Evolutionary conservation across 2,888 invertebrate species (phyloP).

Genomic region (Thyatira batis): DNA sequence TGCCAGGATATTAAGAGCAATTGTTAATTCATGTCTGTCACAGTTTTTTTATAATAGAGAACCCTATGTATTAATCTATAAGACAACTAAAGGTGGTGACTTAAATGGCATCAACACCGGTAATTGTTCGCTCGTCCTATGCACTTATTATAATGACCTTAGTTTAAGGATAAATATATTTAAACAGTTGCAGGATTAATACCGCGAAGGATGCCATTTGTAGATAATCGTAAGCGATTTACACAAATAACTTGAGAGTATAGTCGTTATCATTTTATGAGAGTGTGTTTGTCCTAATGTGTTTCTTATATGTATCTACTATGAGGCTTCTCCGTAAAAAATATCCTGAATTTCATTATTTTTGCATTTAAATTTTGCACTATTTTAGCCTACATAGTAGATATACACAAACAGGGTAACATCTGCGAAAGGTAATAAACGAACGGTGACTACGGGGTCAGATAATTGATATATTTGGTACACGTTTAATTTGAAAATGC

Average conservation of each 20-base stretch:
- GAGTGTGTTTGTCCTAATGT: neutral
- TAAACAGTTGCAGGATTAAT: neutral
- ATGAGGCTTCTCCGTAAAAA: too few relatives aligned
- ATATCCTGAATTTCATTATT: too few relatives aligned
- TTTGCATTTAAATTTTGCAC: too few relatives aligned
- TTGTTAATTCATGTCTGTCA: constrained; percentile 4
- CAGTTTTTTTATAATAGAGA: constrained; percentile 1
- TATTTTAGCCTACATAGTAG: too few relatives aligned
- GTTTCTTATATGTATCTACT: too few relatives aligned
- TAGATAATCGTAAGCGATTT: neutral
- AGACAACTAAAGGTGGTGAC: neutral
- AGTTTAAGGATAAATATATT: neutral
- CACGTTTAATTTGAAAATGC: neutral
- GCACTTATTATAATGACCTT: neutral
- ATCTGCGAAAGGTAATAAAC: too few relatives aligned
- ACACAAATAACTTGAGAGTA: neutral
- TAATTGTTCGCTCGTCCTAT: neutral
- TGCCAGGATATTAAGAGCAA: neutral
- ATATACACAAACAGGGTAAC: too few relatives aligned
- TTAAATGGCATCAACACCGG: neutral
- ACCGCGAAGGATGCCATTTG: neutral
- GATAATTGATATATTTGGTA: neutral
- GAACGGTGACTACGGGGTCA: too few relatives aligned
- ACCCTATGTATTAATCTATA: neutral
- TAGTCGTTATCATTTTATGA: neutral